These are phyloP conservation scores for Conchocele bisecta DNA, from an alignment of 2,888 invertebrate species.

Conservation along the genomic window DNA sequence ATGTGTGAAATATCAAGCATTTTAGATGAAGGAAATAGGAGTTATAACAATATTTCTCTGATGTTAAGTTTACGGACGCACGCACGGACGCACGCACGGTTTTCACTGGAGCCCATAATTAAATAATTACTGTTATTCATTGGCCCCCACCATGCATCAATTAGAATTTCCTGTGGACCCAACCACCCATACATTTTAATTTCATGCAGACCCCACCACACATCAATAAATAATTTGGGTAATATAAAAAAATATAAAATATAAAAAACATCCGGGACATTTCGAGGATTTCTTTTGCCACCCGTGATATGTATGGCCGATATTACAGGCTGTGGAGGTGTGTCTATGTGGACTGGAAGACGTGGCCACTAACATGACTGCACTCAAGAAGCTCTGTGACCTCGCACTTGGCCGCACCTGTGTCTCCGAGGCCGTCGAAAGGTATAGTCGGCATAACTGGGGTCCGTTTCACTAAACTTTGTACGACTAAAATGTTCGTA, in stretches of 20 bases:
- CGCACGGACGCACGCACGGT: neutral
- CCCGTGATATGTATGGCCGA: neutral
- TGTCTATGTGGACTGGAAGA: constrained; percentile 68
- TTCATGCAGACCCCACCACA: too few relatives aligned
- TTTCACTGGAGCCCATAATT: too few relatives aligned
- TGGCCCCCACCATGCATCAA: too few relatives aligned
- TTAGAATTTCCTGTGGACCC: too few relatives aligned
- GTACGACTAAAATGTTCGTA: too few relatives aligned
- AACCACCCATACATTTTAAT: too few relatives aligned
- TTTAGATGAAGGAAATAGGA: too few relatives aligned
- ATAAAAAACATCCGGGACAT: neutral
- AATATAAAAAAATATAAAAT: neutral
- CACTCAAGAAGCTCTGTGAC: constrained; percentile 65
- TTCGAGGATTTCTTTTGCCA: neutral
- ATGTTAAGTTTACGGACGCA: neutral
- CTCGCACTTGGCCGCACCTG: constrained; percentile 68
- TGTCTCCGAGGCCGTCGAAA: constrained; percentile 66
- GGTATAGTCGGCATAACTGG: constrained; percentile 60
- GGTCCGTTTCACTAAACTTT: too few relatives aligned
- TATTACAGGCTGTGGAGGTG: constrained; percentile 67
- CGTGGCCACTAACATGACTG: constrained; percentile 60
- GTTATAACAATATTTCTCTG: too few relatives aligned
- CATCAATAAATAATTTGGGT: neutral
- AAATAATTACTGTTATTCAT: too few relatives aligned
- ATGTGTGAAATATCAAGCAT: too few relatives aligned